These are phyloP conservation scores for Zaprionus camerounensis DNA, from an alignment of 1,140 invertebrate genomes.

Conservation along the genomic window DNA sequence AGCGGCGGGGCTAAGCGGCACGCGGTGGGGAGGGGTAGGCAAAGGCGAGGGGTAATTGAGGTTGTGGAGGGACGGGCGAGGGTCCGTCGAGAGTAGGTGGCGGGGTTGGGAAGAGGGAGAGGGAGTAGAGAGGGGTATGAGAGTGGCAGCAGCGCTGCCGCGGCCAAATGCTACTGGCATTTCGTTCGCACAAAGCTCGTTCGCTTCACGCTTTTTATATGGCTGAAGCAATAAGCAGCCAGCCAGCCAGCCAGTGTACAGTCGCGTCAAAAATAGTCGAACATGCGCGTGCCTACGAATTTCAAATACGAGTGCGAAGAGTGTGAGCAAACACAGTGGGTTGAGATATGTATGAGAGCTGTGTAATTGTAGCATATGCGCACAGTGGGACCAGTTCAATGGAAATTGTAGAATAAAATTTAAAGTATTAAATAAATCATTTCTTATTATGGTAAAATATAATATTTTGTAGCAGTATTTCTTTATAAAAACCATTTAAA, in stretches of 20 bases:
- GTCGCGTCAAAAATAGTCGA: constrained; percentile 78
- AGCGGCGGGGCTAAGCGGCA: not conserved
- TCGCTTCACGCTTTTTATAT: constrained; percentile 77
- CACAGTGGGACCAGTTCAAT: not conserved
- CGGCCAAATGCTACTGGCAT: constrained; percentile 79
- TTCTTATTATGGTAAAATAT: no score
- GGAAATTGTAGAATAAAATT: not conserved
- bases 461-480: no score
- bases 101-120: not conserved
- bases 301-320: constrained; percentile 11
- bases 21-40: not conserved
- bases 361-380: constrained; percentile 13
- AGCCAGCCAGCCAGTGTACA: constrained; percentile 55
- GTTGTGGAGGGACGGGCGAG: not conserved
- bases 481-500: not conserved
- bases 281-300: constrained; percentile 57
- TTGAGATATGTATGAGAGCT: not conserved
- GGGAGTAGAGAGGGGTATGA: not conserved
- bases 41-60: constrained; percentile 2
- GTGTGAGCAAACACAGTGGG: constrained; percentile 20
- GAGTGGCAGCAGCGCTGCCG: constrained; percentile 53
- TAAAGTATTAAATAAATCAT: not conserved
- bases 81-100: not conserved
- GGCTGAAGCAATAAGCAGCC: constrained; percentile 60
- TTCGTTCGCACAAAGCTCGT: constrained; percentile 76